Conservation (phyloP, 64 coral and sea anemone genomes). For the Stichodactyla mertensii region DNA sequence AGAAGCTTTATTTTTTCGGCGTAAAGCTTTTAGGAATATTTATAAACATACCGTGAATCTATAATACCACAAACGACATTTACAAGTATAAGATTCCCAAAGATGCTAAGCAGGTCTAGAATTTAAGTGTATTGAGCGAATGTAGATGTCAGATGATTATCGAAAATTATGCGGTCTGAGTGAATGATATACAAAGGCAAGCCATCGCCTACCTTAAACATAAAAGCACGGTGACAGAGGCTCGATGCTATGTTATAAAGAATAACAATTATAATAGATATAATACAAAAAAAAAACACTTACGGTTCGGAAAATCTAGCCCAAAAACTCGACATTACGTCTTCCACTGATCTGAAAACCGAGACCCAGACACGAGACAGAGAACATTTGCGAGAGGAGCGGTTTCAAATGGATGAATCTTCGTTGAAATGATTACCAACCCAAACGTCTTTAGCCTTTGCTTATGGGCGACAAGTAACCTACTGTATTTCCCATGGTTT, state of each 20-base stretch:
- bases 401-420: not conserved
- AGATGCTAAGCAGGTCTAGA: not conserved
- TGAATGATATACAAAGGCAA: not conserved
- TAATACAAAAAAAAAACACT: not conserved
- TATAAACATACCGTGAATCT: not conserved
- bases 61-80: not conserved
- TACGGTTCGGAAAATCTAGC: conserved; percentile 24
- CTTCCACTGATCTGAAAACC: not conserved
- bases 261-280: not conserved
- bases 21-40: not conserved
- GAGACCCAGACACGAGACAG: not conserved
- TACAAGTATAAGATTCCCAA: not conserved
- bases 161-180: not conserved
- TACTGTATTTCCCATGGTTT: not conserved
- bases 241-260: not conserved
- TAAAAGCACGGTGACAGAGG: not conserved
- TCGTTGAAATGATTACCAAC: not conserved
- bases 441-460: not conserved
- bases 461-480: not conserved
- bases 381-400: not conserved
- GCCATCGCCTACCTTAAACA: not conserved
- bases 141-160: conserved; percentile 1
- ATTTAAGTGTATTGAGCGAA: not conserved
- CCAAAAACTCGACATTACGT: conserved; percentile 19
- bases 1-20: not conserved